Percentiles rank a stretch among this genome's conserved stretches.
Evolutionary conservation across 2,888 invertebrate species (phyloP).

Genomic region (Chrysina gloriosa): DNA sequence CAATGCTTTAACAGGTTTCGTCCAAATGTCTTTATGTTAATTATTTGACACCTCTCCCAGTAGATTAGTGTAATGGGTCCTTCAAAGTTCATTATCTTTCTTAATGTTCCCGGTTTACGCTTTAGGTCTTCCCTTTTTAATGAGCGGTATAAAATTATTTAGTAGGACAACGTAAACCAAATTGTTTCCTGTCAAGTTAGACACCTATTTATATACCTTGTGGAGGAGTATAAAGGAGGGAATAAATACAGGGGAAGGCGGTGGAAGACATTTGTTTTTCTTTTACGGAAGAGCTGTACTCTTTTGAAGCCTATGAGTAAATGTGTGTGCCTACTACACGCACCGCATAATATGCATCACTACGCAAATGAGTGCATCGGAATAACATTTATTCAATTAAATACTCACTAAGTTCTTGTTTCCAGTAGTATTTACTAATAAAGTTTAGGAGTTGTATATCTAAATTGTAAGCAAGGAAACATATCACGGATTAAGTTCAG

Average conservation of each 20-base stretch:
- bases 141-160: background rate
- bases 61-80: slow-evolving; percentile 13
- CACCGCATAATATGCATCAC: too few species aligned
- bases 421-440: too few species aligned
- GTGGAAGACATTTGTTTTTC: background rate
- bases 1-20: slow-evolving; percentile 17
- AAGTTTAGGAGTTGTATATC: too few species aligned
- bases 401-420: too few species aligned
- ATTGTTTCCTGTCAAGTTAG: background rate
- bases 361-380: too few species aligned
- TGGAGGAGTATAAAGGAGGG: too few species aligned
- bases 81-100: slow-evolving; percentile 26
- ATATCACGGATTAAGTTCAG: too few species aligned
- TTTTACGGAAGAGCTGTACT: background rate
- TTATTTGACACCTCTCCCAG: slow-evolving; percentile 7
- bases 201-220: too few species aligned
- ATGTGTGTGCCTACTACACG: too few species aligned
- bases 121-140: background rate
- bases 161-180: background rate
- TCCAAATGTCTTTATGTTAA: slow-evolving; percentile 16
- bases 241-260: too few species aligned
- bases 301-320: background rate
- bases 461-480: too few species aligned
- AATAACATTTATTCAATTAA: too few species aligned
- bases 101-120: background rate